Percentiles rank a stretch among this genome's conserved stretches.
Conservation (phyloP, 1,140 invertebrate genomes). For the Bombus picipes region DNA sequence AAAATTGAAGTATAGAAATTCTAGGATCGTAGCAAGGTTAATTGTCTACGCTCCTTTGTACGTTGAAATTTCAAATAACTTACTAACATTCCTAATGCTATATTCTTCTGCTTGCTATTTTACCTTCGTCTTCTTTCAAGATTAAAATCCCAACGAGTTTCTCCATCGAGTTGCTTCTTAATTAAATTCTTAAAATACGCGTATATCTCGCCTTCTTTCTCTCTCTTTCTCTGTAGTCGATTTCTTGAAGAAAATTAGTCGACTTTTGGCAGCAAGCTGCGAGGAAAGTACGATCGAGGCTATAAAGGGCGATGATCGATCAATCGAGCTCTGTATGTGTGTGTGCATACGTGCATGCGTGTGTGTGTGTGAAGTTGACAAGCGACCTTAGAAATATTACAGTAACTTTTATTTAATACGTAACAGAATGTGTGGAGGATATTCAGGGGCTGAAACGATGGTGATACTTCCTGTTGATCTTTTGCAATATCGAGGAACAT, state of each 20-base stretch:
- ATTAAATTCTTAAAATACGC: neutral
- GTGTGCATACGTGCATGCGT: too few species aligned
- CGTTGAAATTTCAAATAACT: too few species aligned
- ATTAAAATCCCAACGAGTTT: neutral
- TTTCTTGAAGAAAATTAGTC: neutral
- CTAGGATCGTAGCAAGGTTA: too few species aligned
- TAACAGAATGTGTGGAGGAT: conserved; percentile 67
- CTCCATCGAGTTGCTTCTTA: neutral
- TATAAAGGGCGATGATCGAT: conserved; percentile 7
- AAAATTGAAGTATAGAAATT: too few species aligned
- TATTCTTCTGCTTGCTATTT: too few species aligned
- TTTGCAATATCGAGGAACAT: conserved; percentile 2
- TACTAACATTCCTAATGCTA: too few species aligned
- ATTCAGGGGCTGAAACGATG: conserved; percentile 48
- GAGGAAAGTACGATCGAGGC: neutral
- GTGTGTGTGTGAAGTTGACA: conserved; percentile 4
- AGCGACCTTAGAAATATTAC: conserved; percentile 68
- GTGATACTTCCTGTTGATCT: conserved; percentile 26
- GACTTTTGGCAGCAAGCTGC: too few species aligned
- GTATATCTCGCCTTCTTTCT: too few species aligned
- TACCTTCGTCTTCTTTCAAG: neutral
- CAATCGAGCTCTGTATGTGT: neutral
- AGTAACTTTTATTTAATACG: conserved; percentile 75
- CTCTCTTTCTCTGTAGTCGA: neutral
- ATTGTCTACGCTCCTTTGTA: too few species aligned